Evolutionary conservation across 2,888 invertebrate species (phyloP).

Genomic region (Lithophane ornitopus): DNA sequence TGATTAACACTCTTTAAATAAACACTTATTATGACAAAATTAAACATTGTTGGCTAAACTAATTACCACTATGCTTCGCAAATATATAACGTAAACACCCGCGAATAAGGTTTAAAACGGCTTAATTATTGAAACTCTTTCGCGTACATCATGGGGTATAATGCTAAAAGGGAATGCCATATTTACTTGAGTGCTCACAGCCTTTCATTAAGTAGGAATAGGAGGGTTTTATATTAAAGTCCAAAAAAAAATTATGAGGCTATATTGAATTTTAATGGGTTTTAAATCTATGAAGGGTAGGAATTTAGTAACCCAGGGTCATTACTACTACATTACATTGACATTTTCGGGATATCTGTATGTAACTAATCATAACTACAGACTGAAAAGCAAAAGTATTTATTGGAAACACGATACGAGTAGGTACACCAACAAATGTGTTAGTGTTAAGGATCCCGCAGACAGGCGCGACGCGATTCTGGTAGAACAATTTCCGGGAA

Average conservation of each 20-base stretch:
- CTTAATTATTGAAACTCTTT: slow-evolving; percentile 11
- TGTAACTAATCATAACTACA: no score
- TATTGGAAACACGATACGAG: not conserved
- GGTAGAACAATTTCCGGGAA: no score
- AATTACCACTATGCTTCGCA: slow-evolving; percentile 1
- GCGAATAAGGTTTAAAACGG: not conserved
- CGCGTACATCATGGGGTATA: slow-evolving; percentile 1
- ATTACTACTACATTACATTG: not conserved
- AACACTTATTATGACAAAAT: slow-evolving; percentile 12
- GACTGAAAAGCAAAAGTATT: no score
- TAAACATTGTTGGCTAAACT: slow-evolving; percentile 12
- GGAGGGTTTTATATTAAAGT: not conserved
- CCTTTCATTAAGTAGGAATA: not conserved
- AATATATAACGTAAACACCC: not conserved
- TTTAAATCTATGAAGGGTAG: not conserved
- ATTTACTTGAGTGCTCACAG: slow-evolving; percentile 13
- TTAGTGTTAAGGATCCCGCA: not conserved
- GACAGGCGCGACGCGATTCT: no score
- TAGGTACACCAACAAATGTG: not conserved
- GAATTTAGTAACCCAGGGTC: not conserved
- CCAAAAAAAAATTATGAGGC: not conserved
- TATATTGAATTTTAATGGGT: not conserved
- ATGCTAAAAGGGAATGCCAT: slow-evolving; percentile 5
- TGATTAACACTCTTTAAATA: slow-evolving; percentile 16
- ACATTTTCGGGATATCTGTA: not conserved